Conservation (phyloP, 2,113 vertebrate species). For the Hymenochirus boettgeri region DNA sequence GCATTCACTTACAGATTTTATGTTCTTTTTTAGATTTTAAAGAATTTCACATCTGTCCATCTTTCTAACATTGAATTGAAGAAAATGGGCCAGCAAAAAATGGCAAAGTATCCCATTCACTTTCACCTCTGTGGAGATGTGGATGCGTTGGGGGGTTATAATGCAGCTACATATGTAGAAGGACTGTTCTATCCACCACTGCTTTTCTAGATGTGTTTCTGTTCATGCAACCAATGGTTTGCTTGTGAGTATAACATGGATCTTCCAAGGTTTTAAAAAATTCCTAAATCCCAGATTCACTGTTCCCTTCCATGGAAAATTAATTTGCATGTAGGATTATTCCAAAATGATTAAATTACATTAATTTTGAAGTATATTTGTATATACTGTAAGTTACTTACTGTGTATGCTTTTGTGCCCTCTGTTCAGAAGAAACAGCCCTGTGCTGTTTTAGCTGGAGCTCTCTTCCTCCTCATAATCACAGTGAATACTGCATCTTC, state of each 20-base stretch:
- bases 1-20: not conserved
- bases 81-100: slow-evolving; percentile 89
- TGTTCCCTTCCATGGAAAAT: too few relatives aligned
- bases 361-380: too few relatives aligned
- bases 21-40: slow-evolving; percentile 70
- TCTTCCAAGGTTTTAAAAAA: too few relatives aligned
- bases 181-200: slow-evolving; percentile 93
- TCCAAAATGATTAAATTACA: too few relatives aligned
- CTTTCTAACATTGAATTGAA: slow-evolving; percentile 88
- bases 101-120: slow-evolving; percentile 82
- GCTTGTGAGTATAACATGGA: slow-evolving; percentile 77
- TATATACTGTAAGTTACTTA: too few relatives aligned
- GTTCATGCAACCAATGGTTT: slow-evolving; percentile 88
- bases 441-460: too few relatives aligned
- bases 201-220: slow-evolving; percentile 90
- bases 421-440: too few relatives aligned
- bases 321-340: too few relatives aligned
- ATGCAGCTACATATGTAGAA: slow-evolving; percentile 70
- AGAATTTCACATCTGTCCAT: slow-evolving; percentile 91
- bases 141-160: slow-evolving; percentile 81
- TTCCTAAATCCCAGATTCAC: too few relatives aligned
- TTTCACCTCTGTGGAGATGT: slow-evolving; percentile 93
- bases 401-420: too few relatives aligned
- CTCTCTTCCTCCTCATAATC: too few relatives aligned
- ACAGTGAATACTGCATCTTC: too few relatives aligned